Base-by-base conservation (phyloP, 2,113 vertebrate species). In the Laticauda laticaudata region DNA sequence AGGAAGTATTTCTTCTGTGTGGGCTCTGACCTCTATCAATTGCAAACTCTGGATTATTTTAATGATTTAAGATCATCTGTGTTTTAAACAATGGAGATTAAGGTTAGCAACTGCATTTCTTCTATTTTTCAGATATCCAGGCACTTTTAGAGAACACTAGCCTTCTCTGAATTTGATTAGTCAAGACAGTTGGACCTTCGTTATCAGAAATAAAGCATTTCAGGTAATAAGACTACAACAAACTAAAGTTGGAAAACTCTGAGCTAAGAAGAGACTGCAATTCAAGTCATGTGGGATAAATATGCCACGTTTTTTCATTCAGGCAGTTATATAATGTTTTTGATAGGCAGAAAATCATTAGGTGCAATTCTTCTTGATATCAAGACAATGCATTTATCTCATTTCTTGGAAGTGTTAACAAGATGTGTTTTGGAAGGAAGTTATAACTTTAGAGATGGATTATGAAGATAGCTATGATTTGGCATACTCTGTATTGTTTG, bases 61-160 rank as follows among this genome's bases (percentile, higher is more conserved):
- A 92, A 92, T 14, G 51, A 88, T 26, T 6, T 92, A 91, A 94
- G 94, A 92, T 75, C 87, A 95, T 87, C 87, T 92, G 57, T 56
- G 56, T 18, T 93, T 91, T 90, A 95, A 94, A 85, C 88, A 94
- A 92, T 90, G 81, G 43, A 15, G 69, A 90, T 93, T 91, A 92
- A 96, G 91, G 69, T 89, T 91, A 94, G 29, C 21, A 69, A 4
- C 34, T 2, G 3, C 90, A 94, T 89, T 94, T n/a, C 24, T 95
- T 94, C 91, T 85, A 26, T 64, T 91, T 64, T 86, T 2, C 3
- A 8, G 3, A 23, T 39, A 64, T 89, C 29, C n/a, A 90, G 87
- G 86, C 23, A 93, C 39, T 89, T 93, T 95, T 91, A 55, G 92
- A 92, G 57, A 21, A 92, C 56, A 69, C 93, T 39, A 88, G 57